phyloP scores from a whole-genome alignment of 2,888 invertebrate genomes.

The Drosophila mimetica region DNA sequence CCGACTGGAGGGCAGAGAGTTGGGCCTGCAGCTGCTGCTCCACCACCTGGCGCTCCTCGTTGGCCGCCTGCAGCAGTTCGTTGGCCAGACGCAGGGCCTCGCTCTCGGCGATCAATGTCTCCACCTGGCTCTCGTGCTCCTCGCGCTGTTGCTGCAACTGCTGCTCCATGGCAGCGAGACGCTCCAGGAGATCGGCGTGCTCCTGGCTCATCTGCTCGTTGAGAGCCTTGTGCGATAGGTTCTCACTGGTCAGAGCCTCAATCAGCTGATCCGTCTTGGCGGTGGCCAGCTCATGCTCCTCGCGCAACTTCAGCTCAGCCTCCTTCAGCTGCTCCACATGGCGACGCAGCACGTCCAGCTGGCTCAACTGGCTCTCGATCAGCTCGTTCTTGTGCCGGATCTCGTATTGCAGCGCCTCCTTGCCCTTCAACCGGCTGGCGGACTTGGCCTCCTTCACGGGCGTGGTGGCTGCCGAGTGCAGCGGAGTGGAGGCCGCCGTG shows the following conservation, averaged over 20 bases:
- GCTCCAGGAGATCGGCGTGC: slow-evolving; percentile 64
- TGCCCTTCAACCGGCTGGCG: slow-evolving; percentile 84
- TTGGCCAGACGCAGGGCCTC: slow-evolving; percentile 67
- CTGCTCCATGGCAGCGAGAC: slow-evolving; percentile 61
- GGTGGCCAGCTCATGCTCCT: slow-evolving; percentile 69
- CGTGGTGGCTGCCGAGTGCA: slow-evolving; percentile 80
- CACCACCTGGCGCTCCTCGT: slow-evolving; percentile 53
- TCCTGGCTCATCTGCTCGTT: slow-evolving; percentile 72
- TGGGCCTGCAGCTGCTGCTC: slow-evolving; percentile 54
- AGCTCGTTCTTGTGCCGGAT: slow-evolving; percentile 85
- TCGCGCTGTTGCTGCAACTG: slow-evolving; percentile 69
- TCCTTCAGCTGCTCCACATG: slow-evolving; percentile 84
- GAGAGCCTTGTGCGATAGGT: slow-evolving; percentile 70
- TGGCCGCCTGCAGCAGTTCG: slow-evolving; percentile 57
- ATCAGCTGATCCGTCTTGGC: slow-evolving; percentile 78
- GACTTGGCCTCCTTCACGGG: slow-evolving; percentile 84
- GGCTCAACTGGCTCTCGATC: slow-evolving; percentile 85
- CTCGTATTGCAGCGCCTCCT: slow-evolving; percentile 85
- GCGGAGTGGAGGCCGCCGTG: slow-evolving; percentile 79
- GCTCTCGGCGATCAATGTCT: slow-evolving; percentile 63
- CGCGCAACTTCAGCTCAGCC: slow-evolving; percentile 76
- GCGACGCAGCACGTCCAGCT: slow-evolving; percentile 85
- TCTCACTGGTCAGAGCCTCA: slow-evolving; percentile 75
- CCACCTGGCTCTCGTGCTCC: slow-evolving; percentile 74
- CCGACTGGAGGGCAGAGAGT: slow-evolving; percentile 59